phyloP scores from a whole-genome alignment of 2,797 vertebrate species.

The Enteromius argenteus region DNA sequence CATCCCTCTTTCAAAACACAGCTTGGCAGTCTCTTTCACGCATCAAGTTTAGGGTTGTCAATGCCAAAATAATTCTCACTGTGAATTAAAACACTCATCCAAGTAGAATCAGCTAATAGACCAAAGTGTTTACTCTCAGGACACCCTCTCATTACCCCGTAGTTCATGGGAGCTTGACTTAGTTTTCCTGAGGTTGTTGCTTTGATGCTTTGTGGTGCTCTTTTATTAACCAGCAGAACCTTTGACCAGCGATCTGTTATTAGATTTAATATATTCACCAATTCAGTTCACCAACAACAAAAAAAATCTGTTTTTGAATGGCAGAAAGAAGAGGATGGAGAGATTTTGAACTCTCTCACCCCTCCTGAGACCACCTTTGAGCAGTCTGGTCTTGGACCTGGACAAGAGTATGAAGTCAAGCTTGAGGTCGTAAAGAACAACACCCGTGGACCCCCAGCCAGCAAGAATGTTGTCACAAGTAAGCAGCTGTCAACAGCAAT shows the following conservation, averaged over 20 bases:
- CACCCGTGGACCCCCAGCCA: conserved; percentile 89
- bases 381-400: conserved; percentile 94
- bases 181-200: conserved; percentile 16
- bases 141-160: conserved; percentile 51
- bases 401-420: conserved; percentile 96
- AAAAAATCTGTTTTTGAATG: conserved; percentile 35
- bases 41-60: conserved; percentile 51
- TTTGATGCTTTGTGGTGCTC: conserved; percentile 37
- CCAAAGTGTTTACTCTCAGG: conserved; percentile 60
- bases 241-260: background rate
- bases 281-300: conserved; percentile 8
- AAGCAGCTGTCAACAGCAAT: conserved; percentile 69
- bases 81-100: conserved; percentile 57
- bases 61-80: conserved; percentile 58
- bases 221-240: conserved; percentile 10
- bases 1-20: conserved; percentile 64
- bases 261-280: conserved; percentile 14
- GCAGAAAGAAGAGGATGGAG: conserved; percentile 95
- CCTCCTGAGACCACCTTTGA: conserved; percentile 91
- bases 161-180: conserved; percentile 50
- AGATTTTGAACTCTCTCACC: conserved; percentile 89
- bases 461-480: conserved; percentile 91
- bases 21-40: conserved; percentile 60
- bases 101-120: conserved; percentile 60
- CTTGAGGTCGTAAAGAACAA: conserved; percentile 95